These are phyloP conservation scores for Corythornis vintsioides DNA, from an alignment of 2,113 vertebrate species.

Conservation along the genomic window DNA sequence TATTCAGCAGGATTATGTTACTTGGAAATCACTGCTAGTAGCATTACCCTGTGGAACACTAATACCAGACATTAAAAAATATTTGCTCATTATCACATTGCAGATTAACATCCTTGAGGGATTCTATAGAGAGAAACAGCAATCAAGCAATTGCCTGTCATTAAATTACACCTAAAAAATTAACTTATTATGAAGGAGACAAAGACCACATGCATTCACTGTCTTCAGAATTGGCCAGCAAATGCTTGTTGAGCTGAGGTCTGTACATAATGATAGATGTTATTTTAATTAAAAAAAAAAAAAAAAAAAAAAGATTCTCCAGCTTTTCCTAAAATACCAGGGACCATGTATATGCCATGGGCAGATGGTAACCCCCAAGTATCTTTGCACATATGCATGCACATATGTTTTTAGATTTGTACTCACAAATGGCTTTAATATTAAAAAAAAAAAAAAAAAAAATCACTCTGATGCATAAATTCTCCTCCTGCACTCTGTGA, in stretches of 20 bases:
- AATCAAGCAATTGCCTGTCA: background rate
- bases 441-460: conserved; percentile 6
- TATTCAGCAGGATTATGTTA: background rate
- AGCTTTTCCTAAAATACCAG: background rate
- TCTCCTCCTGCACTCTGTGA: background rate
- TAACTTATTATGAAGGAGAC: background rate
- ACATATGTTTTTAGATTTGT: conserved; percentile 25
- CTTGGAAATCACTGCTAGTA: background rate
- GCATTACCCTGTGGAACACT: background rate
- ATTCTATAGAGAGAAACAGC: background rate
- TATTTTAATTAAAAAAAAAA: background rate
- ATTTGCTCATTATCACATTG: background rate
- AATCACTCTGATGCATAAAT: background rate
- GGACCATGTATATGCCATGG: background rate
- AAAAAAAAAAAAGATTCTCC: background rate
- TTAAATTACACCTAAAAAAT: conserved; percentile 16
- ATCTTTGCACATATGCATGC: background rate
- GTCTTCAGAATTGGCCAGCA: background rate
- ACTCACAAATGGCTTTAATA: background rate
- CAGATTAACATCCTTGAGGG: background rate
- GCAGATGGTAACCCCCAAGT: background rate
- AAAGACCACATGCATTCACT: background rate
- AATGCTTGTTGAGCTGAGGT: background rate
- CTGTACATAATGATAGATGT: background rate
- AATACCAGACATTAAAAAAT: background rate